Conservation (phyloP, 2,888 invertebrate genomes). For the Andrena flavipes region DNA sequence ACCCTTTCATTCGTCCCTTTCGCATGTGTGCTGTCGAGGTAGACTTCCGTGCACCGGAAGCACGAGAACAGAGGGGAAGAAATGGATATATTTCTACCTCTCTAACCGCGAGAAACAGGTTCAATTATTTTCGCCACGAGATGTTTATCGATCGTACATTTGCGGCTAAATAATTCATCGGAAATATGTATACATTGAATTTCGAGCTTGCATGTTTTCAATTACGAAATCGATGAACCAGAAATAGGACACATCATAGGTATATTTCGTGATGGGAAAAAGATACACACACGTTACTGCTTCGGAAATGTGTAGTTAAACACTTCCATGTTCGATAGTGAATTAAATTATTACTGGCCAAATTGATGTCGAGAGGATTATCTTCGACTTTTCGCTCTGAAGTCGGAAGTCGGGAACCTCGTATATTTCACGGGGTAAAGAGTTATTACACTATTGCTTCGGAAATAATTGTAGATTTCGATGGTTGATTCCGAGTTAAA, state of each 20-base stretch:
- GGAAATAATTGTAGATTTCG: not conserved
- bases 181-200: not conserved
- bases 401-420: not conserved
- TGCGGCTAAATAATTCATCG: not conserved
- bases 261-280: not conserved
- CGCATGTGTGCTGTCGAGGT: not conserved
- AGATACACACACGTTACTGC: no score
- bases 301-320: not conserved
- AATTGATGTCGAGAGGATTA: not conserved
- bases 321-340: not conserved
- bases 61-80: not conserved
- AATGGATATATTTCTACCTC: no score
- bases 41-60: not conserved
- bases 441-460: not conserved
- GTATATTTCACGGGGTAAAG: not conserved
- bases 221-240: not conserved
- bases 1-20: not conserved
- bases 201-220: not conserved
- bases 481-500: no score
- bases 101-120: no score
- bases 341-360: not conserved
- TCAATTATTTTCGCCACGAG: no score
- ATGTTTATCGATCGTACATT: no score
- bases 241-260: not conserved
- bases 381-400: not conserved